phyloP scores from a whole-genome alignment of 1,140 invertebrate genomes.

The Philopotamus ludificatus region DNA sequence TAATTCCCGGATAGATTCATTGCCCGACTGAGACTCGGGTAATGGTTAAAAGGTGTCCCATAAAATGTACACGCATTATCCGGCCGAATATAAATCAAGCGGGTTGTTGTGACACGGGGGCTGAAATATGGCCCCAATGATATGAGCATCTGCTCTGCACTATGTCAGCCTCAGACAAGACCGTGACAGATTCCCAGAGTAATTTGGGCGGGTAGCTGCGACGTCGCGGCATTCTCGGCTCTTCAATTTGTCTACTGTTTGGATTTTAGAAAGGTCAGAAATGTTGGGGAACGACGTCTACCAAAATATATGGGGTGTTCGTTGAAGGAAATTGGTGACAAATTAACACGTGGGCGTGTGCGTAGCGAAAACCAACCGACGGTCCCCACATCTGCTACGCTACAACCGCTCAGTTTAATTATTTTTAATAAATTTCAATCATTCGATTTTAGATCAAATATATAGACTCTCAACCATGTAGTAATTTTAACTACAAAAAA shows the following conservation, averaged over 20 bases:
- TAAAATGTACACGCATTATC: constrained; percentile 4
- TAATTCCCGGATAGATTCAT: constrained; percentile 7
- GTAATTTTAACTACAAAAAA: no score
- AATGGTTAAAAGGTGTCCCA: constrained; percentile 12
- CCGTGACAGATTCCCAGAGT: constrained; percentile 6
- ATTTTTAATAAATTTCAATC: no score
- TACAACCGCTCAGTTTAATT: no score
- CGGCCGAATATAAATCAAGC: not conserved
- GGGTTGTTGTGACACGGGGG: constrained; percentile 1
- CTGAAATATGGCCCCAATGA: constrained; percentile 11
- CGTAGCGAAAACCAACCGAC: no score
- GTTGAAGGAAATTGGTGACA: no score
- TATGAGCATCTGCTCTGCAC: constrained; percentile 7
- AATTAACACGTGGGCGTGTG: no score
- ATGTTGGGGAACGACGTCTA: no score
- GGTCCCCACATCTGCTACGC: no score
- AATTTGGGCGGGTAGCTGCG: not conserved
- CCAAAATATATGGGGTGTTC: no score
- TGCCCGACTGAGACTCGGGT: not conserved
- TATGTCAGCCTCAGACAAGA: not conserved
- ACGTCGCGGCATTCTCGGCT: not conserved
- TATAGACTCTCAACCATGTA: no score
- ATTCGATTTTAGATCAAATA: no score
- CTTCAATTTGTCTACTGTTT: not conserved
- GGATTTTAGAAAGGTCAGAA: not conserved